Percentiles rank a stretch among this genome's conserved stretches.
These are phyloP conservation scores for Toxostoma redivivum DNA, from an alignment of 2,113 vertebrate genomes.

Conservation along the genomic window DNA sequence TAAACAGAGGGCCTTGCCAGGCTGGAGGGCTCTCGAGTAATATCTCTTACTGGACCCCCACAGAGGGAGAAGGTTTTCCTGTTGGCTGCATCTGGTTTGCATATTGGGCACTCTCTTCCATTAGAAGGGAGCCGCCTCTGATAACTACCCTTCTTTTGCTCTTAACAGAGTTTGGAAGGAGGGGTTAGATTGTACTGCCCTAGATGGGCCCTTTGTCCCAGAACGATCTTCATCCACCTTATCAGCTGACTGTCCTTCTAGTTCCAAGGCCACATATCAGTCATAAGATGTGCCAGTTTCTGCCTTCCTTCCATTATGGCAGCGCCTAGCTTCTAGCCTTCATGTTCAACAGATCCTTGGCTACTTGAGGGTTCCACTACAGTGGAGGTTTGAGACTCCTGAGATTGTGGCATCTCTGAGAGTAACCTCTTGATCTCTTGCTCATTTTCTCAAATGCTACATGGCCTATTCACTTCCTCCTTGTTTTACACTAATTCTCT, in stretches of 20 bases:
- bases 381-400: neutral
- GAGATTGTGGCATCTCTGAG: neutral
- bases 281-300: neutral
- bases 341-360: neutral
- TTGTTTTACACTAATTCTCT: neutral
- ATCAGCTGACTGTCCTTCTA: neutral
- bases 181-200: fast-evolving
- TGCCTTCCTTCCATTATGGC: neutral
- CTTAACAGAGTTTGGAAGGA: neutral
- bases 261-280: neutral
- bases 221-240: neutral
- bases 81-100: neutral
- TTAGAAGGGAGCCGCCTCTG: neutral
- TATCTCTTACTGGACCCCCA: neutral
- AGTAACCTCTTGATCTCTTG: neutral
- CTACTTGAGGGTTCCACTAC: neutral
- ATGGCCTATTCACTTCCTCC: neutral
- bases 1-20: neutral
- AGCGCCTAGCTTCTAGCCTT: neutral
- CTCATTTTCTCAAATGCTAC: neutral
- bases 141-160: neutral
- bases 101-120: neutral
- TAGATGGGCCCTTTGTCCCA: neutral
- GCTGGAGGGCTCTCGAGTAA: neutral
- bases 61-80: neutral